Evolutionary conservation across 2,797 vertebrate species (phyloP).

Genomic region (Chanos chanos): DNA sequence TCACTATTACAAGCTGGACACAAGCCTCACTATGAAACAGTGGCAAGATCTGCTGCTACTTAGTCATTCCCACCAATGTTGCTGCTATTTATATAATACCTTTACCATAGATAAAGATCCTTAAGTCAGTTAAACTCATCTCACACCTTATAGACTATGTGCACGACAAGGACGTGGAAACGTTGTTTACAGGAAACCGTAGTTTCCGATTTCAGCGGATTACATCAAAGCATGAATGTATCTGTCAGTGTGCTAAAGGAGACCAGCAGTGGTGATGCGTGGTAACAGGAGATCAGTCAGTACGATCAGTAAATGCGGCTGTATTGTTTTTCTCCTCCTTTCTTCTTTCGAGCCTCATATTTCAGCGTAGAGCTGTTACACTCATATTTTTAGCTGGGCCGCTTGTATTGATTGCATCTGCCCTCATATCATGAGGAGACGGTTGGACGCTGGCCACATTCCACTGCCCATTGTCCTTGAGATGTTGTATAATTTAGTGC

Average conservation of each 20-base stretch:
- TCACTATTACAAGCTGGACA: too few relatives aligned
- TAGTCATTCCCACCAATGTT: too few relatives aligned
- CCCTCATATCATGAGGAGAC: slow-evolving; percentile 48
- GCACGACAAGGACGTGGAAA: too few relatives aligned
- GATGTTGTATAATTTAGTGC: slow-evolving; percentile 46
- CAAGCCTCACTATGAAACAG: neutral
- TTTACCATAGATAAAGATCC: too few relatives aligned
- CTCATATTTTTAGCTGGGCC: slow-evolving; percentile 36
- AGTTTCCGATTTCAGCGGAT: slow-evolving; percentile 44
- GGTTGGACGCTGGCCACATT: slow-evolving; percentile 55
- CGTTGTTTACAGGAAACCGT: slow-evolving; percentile 21
- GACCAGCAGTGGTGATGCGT: slow-evolving; percentile 24
- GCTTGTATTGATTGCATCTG: slow-evolving; percentile 61
- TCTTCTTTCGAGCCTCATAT: slow-evolving; percentile 53
- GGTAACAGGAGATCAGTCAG: slow-evolving; percentile 53
- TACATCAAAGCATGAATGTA: slow-evolving; percentile 29
- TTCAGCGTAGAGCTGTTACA: slow-evolving; percentile 48
- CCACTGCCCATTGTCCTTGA: slow-evolving; percentile 58
- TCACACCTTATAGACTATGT: too few relatives aligned
- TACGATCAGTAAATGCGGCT: slow-evolving; percentile 51
- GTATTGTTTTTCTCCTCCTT: slow-evolving; percentile 43
- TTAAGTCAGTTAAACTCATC: too few relatives aligned
- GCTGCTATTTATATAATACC: too few relatives aligned
- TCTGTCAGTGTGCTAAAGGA: slow-evolving; percentile 31
- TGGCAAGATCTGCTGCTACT: too few relatives aligned